A percentile compares a stretch with the other conserved stretches of the same genome.
Evolutionary conservation across 2,888 invertebrate genomes (phyloP).

Genomic region (Clitarchus hookeri): DNA sequence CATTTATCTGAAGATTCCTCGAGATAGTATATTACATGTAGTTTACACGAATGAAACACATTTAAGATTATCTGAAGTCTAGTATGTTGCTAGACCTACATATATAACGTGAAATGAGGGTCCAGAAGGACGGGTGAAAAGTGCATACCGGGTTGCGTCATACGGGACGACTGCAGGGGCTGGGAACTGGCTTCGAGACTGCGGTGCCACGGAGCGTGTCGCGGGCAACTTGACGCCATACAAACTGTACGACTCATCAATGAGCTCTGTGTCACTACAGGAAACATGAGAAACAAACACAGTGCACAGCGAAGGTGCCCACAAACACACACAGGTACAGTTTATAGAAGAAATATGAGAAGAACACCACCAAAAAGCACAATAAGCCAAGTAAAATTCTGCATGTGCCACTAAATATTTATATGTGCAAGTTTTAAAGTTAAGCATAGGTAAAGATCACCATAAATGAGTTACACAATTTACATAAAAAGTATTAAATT

Average conservation of each 20-base stretch:
- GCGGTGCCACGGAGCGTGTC: slow-evolving; percentile 40
- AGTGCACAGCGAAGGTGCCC: not conserved
- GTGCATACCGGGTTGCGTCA: slow-evolving; percentile 62
- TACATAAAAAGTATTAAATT: not conserved
- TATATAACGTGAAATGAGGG: not conserved
- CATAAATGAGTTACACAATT: not conserved
- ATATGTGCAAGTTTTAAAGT: not conserved
- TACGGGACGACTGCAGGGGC: slow-evolving; percentile 58
- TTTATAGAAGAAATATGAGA: not conserved
- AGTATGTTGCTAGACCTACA: not conserved
- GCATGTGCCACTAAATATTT: not conserved
- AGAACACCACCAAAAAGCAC: not conserved
- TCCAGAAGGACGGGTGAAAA: not conserved
- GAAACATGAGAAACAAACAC: slow-evolving; percentile 26
- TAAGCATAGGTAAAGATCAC: not conserved
- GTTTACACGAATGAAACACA: too few species aligned
- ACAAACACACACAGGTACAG: not conserved
- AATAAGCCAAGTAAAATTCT: not conserved
- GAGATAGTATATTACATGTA: too few species aligned
- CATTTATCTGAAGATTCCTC: too few species aligned
- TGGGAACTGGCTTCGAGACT: slow-evolving; percentile 42
- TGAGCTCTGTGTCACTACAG: slow-evolving; percentile 67
- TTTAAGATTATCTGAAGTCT: not conserved
- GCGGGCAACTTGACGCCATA: slow-evolving; percentile 68
- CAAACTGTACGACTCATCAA: slow-evolving; percentile 72